A percentile compares a stretch with the other conserved stretches of the same genome.
Conservation (phyloP, 2,113 vertebrate species). For the Nibea albiflora region DNA sequence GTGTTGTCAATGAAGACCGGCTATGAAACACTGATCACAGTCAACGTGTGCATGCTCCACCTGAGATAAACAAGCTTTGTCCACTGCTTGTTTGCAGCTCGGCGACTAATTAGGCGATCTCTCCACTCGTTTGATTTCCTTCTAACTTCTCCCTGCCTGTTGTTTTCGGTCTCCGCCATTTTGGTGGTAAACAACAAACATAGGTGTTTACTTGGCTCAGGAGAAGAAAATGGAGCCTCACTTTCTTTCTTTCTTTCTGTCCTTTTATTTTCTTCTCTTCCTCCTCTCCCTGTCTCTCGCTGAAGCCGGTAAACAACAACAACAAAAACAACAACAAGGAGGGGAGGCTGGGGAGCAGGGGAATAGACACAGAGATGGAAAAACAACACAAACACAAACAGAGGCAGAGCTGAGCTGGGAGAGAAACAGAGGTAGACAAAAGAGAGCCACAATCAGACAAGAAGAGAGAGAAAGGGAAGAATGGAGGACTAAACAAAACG, state of each 20-base stretch:
- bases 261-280: conserved; percentile 54
- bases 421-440: conserved; percentile 64
- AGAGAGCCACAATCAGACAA: conserved; percentile 64
- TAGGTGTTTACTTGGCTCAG: conserved; percentile 72
- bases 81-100: conserved; percentile 42
- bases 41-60: neutral
- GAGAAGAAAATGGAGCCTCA: conserved; percentile 74
- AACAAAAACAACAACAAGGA: conserved; percentile 68
- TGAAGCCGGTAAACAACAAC: conserved; percentile 83
- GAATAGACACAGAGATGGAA: conserved; percentile 61
- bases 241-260: conserved; percentile 53
- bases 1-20: conserved; percentile 3
- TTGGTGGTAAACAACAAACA: conserved; percentile 77
- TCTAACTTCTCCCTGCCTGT: conserved; percentile 39
- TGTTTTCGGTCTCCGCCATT: conserved; percentile 69
- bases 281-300: conserved; percentile 59
- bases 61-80: conserved; percentile 41
- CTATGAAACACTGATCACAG: conserved; percentile 11
- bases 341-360: conserved; percentile 53
- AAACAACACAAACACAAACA: conserved; percentile 63
- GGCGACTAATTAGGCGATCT: conserved; percentile 36
- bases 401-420: conserved; percentile 57
- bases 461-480: conserved; percentile 42
- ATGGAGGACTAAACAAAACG: conserved; percentile 54
- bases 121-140: conserved; percentile 46